These are phyloP conservation scores for Montipora capitata DNA, from an alignment of 92 coral and sea anemone species.

Conservation along the genomic window DNA sequence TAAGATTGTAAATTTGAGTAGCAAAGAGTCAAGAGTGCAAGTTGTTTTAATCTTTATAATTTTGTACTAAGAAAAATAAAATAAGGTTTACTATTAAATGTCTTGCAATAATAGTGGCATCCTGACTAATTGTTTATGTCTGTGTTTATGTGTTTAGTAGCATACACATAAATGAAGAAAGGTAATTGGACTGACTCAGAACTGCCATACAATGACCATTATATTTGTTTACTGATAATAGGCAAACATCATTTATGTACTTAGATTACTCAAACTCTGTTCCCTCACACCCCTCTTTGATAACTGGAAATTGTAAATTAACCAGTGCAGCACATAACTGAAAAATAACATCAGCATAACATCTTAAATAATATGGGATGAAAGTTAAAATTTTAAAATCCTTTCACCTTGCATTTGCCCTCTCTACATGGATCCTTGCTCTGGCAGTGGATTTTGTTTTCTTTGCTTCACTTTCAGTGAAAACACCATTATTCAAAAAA, in stretches of 20 bases:
- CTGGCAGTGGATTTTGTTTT: conserved; percentile 41
- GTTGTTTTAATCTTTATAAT: not conserved
- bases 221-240: not conserved
- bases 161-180: not conserved
- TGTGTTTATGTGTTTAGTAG: not conserved
- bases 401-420: conserved; percentile 53
- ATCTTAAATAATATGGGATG: conserved; percentile 21
- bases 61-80: not conserved
- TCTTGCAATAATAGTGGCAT: not conserved
- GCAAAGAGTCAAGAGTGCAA: conserved; percentile 1
- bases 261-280: no score
- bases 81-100: not conserved
- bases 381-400: conserved; percentile 36
- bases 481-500: conserved; percentile 38
- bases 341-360: no score
- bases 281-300: no score
- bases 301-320: no score
- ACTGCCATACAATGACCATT: not conserved
- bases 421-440: conserved; percentile 41
- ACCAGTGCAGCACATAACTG: no score
- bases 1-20: not conserved
- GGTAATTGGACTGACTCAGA: not conserved
- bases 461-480: conserved; percentile 53
- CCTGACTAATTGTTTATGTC: not conserved
- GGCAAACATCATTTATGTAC: no score